Percentiles rank a stretch among this genome's conserved stretches.
Evolutionary conservation across 2,113 vertebrate genomes (phyloP).

Genomic region (Empidonax alnorum): DNA sequence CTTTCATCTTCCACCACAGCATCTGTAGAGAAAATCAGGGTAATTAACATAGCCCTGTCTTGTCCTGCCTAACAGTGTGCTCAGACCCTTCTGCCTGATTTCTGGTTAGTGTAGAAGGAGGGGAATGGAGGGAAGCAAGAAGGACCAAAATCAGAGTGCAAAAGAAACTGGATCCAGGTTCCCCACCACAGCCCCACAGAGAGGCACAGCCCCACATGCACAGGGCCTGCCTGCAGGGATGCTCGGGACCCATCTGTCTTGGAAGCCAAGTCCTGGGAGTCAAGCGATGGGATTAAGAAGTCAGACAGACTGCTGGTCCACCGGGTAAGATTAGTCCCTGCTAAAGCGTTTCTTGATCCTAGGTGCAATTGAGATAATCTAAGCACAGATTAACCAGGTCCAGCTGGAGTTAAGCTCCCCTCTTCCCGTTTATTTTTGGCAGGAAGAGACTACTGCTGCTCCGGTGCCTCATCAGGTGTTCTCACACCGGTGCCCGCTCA

Average conservation of each 20-base stretch:
- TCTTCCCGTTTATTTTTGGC: background rate
- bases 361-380: background rate
- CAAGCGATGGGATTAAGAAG: background rate
- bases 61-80: background rate
- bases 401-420: background rate
- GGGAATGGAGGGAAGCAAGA: background rate
- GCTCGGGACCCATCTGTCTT: background rate
- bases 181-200: background rate
- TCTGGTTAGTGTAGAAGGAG: background rate
- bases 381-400: slow-evolving; percentile 49
- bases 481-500: accelerated
- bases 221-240: background rate
- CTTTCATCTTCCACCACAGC: background rate
- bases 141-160: background rate
- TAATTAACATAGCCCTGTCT: background rate
- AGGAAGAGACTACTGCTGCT: background rate
- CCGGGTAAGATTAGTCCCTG: background rate
- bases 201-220: background rate
- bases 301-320: background rate
- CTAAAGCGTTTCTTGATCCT: slow-evolving; percentile 19
- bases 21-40: background rate
- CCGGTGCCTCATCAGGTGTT: accelerated
- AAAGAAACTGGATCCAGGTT: background rate
- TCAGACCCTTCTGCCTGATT: background rate
- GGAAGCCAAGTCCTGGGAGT: background rate